Conservation (phyloP, 2,113 vertebrate species). For the Isurus oxyrinchus region DNA sequence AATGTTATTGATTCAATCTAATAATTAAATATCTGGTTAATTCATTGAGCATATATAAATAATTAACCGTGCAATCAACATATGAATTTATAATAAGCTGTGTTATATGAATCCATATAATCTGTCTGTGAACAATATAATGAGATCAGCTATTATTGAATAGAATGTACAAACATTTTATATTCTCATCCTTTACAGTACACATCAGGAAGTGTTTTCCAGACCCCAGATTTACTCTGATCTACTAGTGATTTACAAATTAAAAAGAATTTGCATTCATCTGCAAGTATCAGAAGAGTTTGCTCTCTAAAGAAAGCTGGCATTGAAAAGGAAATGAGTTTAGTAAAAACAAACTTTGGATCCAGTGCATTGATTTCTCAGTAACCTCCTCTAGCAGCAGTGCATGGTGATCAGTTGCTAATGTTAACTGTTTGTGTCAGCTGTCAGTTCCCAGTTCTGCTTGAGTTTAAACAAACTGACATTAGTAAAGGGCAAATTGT, state of each 20-base stretch:
- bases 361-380: conserved; percentile 29
- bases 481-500: conserved; percentile 33
- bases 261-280: neutral
- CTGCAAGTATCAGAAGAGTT: neutral
- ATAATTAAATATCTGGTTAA: neutral
- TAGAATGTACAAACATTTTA: neutral
- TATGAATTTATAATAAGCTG: neutral
- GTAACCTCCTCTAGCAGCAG: conserved; percentile 2
- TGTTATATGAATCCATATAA: conserved; percentile 9
- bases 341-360: conserved; percentile 1
- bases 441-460: conserved; percentile 33
- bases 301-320: neutral
- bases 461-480: conserved; percentile 32
- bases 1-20: neutral
- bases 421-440: conserved; percentile 37
- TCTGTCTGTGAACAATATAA: neutral
- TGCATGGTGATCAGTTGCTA: conserved; percentile 23
- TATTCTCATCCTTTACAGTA: neutral
- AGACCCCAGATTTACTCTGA: neutral
- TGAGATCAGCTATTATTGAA: neutral
- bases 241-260: neutral
- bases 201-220: neutral
- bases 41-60: neutral
- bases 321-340: conserved; percentile 17
- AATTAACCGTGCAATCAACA: neutral